Evolutionary conservation across 2,113 vertebrate species (phyloP).

Genomic region (Melanocharis versteri): DNA sequence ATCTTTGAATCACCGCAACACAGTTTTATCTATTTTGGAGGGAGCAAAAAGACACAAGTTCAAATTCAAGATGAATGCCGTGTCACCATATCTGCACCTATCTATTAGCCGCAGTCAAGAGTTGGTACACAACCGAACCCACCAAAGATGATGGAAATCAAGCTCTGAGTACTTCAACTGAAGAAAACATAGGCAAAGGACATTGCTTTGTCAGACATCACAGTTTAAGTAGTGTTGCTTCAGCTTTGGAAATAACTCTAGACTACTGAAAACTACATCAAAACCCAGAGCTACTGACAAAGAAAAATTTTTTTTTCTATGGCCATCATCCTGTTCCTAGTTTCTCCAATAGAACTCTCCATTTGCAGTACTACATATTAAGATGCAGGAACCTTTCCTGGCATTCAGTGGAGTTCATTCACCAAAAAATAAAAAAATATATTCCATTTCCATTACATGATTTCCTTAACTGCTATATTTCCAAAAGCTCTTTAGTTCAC

Average conservation of each 20-base stretch:
- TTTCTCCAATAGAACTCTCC: not conserved
- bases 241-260: not conserved
- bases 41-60: not conserved
- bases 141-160: not conserved
- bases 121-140: not conserved
- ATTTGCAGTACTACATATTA: not conserved
- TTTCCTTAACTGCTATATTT: not conserved
- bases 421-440: not conserved
- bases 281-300: not conserved
- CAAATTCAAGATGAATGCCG: not conserved
- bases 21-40: not conserved
- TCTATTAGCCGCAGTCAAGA: not conserved
- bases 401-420: not conserved
- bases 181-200: not conserved
- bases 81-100: not conserved
- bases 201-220: not conserved
- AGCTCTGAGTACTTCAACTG: not conserved
- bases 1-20: too few species aligned
- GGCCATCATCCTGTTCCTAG: not conserved
- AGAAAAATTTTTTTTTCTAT: not conserved
- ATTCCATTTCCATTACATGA: not conserved
- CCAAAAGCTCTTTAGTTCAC: not conserved
- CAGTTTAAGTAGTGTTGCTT: not conserved
- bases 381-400: not conserved
- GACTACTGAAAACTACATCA: not conserved